Evolutionary conservation across 2,888 invertebrate genomes (phyloP).

Genomic region (Clanis bilineata): DNA sequence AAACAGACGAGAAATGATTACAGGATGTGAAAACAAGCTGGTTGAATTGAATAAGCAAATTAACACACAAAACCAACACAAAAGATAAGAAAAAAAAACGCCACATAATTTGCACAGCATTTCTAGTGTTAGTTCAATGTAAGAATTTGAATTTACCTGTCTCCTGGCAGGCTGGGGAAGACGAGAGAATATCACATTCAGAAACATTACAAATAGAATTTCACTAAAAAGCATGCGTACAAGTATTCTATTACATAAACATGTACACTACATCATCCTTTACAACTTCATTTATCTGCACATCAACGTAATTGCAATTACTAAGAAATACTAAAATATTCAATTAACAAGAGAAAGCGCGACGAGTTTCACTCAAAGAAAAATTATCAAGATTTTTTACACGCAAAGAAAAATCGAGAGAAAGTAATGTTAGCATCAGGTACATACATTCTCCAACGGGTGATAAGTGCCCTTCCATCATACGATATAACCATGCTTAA

Average conservation of each 20-base stretch:
- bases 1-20: conserved; percentile 17
- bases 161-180: conserved; percentile 83
- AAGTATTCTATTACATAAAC: conserved; percentile 45
- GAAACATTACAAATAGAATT: conserved; percentile 76
- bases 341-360: conserved; percentile 75
- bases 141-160: conserved; percentile 68
- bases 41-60: conserved; percentile 12
- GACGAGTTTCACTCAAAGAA: conserved; percentile 67
- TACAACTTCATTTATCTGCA: conserved; percentile 48
- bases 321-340: conserved; percentile 68
- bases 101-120: conserved; percentile 17
- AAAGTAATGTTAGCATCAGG: conserved; percentile 46
- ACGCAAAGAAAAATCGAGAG: conserved; percentile 73
- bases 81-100: conserved; percentile 30
- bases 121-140: conserved; percentile 9
- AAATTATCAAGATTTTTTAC: conserved; percentile 79
- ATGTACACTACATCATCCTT: conserved; percentile 47
- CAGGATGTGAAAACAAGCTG: conserved; percentile 11
- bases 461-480: conserved; percentile 12
- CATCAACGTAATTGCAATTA: conserved; percentile 67
- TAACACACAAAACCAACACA: conserved; percentile 25
- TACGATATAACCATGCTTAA: conserved; percentile 7
- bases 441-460: conserved; percentile 10
- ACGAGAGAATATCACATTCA: conserved; percentile 82
- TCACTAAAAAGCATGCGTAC: conserved; percentile 71